Evolutionary conservation across 2,888 invertebrate species (phyloP).

Genomic region (Tromatobia lineatoria): DNA sequence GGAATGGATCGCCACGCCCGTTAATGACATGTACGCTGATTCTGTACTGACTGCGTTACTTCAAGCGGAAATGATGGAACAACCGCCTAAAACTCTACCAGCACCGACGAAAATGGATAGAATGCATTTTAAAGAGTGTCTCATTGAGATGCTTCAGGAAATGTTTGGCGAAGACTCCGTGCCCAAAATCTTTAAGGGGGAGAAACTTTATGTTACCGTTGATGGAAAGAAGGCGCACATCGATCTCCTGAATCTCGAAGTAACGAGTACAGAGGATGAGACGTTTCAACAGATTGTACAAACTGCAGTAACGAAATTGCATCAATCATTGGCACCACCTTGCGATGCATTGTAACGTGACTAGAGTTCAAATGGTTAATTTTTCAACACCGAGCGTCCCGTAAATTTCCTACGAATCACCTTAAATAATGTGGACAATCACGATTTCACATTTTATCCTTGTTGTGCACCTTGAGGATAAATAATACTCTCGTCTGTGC

Average conservation of each 20-base stretch:
- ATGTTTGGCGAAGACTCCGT: slow-evolving; percentile 98
- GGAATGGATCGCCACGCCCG: slow-evolving; percentile 98
- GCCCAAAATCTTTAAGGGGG: slow-evolving; percentile 97
- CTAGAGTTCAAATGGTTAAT: neutral
- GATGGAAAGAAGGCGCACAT: slow-evolving; percentile 95
- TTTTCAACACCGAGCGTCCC: neutral
- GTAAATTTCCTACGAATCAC: neutral
- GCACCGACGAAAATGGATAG: slow-evolving; percentile 92
- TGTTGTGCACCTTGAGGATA: neutral
- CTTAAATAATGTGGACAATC: neutral
- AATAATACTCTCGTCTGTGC: too few relatives aligned
- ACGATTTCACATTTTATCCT: neutral
- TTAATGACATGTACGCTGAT: slow-evolving; percentile 99
- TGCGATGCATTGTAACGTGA: slow-evolving; percentile 76
- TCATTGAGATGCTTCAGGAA: slow-evolving; percentile 95
- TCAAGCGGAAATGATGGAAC: slow-evolving; percentile 91
- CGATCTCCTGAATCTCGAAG: slow-evolving; percentile 93
- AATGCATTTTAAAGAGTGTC: slow-evolving; percentile 96
- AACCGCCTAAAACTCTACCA: slow-evolving; percentile 88
- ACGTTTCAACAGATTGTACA: slow-evolving; percentile 93
- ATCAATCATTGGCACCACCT: slow-evolving; percentile 92
- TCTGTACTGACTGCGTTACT: slow-evolving; percentile 95
- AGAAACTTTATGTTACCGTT: slow-evolving; percentile 94
- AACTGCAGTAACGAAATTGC: slow-evolving; percentile 94
- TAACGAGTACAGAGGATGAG: slow-evolving; percentile 93